Evolutionary conservation across 2,888 invertebrate genomes (phyloP).

Genomic region (Ectemnius cavifrons): DNA sequence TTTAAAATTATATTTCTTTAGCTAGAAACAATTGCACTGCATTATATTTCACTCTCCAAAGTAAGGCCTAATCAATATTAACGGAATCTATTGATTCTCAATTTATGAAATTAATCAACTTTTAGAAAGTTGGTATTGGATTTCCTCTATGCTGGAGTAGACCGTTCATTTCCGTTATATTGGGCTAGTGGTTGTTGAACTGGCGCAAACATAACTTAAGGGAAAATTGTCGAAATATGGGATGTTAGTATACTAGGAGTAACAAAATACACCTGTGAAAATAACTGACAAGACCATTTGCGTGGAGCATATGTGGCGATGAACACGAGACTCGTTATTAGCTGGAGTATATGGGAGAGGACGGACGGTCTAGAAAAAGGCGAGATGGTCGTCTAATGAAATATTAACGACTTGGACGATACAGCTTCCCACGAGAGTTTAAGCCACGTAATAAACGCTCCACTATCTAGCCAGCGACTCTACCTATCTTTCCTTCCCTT

Average conservation of each 20-base stretch:
- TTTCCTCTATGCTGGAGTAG: too few relatives aligned
- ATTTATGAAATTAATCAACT: too few relatives aligned
- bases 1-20: too few relatives aligned
- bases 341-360: constrained; percentile 20
- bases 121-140: too few relatives aligned
- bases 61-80: too few relatives aligned
- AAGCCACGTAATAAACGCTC: constrained; percentile 36
- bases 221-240: constrained; percentile 57
- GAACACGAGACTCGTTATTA: constrained; percentile 52
- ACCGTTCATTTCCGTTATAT: constrained; percentile 32
- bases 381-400: constrained; percentile 49
- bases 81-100: too few relatives aligned
- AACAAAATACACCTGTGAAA: constrained; percentile 32
- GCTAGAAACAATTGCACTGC: too few relatives aligned
- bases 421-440: constrained; percentile 37
- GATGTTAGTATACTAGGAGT: constrained; percentile 38
- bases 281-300: constrained; percentile 33
- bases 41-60: too few relatives aligned
- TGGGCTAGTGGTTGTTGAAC: constrained; percentile 26
- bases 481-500: constrained; percentile 32
- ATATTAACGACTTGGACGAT: constrained; percentile 58
- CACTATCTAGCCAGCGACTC: not conserved
- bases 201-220: constrained; percentile 42
- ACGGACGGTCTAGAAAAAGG: constrained; percentile 36
- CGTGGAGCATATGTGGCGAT: constrained; percentile 38